Conservation (phyloP, 2,113 vertebrate species). For the Gymnocephalus cernua region DNA sequence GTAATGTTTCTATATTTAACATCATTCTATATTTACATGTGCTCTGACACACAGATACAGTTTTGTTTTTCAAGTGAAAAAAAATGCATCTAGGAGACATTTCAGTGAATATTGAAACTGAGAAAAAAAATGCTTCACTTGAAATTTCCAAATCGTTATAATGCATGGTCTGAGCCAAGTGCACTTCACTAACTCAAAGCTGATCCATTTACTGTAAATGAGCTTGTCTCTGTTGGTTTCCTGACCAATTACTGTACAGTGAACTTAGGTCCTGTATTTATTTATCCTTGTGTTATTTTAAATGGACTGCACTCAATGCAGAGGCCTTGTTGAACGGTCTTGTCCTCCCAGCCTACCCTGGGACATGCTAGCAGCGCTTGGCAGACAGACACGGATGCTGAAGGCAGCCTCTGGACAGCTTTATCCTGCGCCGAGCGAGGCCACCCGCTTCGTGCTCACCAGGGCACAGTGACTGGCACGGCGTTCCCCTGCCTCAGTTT, state of each 20-base stretch:
- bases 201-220: constrained; percentile 84
- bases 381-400: constrained; percentile 75
- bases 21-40: constrained; percentile 54
- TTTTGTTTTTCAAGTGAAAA: constrained; percentile 53
- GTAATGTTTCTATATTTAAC: constrained; percentile 68
- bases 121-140: constrained; percentile 66
- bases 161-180: constrained; percentile 74
- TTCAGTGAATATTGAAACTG: constrained; percentile 62
- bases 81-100: constrained; percentile 48
- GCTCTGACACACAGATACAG: constrained; percentile 44
- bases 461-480: constrained; percentile 78
- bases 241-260: constrained; percentile 83
- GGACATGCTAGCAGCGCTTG: constrained; percentile 76
- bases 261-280: constrained; percentile 81
- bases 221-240: constrained; percentile 84
- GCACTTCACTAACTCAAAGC: constrained; percentile 78
- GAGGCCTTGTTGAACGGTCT: constrained; percentile 76
- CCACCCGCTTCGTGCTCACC: constrained; percentile 79
- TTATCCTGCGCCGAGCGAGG: constrained; percentile 72
- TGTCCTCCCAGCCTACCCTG: constrained; percentile 68
- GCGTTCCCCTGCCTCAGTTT: constrained; percentile 63
- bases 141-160: constrained; percentile 80
- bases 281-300: constrained; percentile 83
- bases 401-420: constrained; percentile 78
- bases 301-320: constrained; percentile 80